Conservation (phyloP, 2,888 invertebrate species). For the Microctonus brassicae region DNA sequence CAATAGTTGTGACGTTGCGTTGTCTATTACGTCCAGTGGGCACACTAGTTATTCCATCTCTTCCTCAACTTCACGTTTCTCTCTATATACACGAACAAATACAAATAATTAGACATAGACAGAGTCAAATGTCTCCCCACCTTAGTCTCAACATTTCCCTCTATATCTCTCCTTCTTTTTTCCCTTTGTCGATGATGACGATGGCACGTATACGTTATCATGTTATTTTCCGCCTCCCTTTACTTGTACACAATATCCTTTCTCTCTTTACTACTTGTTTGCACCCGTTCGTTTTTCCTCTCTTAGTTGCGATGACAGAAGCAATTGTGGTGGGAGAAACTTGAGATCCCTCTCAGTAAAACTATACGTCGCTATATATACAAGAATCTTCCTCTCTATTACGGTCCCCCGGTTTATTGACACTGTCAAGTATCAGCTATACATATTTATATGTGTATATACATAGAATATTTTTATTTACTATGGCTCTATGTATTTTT, state of each 20-base stretch:
- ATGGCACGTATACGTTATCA: conserved; percentile 2
- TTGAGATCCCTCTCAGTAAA: not conserved
- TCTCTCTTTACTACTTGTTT: not conserved
- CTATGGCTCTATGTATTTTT: not conserved
- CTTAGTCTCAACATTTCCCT: conserved; percentile 7
- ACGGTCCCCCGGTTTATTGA: conserved; percentile 11
- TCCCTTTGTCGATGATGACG: conserved; percentile 3
- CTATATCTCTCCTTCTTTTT: not conserved
- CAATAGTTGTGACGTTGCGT: not conserved
- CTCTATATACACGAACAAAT: conserved; percentile 19
- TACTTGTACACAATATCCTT: not conserved
- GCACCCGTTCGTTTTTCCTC: conserved; percentile 23
- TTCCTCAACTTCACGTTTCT: not conserved
- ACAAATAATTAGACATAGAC: conserved; percentile 26
- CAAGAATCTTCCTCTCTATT: conserved; percentile 17
- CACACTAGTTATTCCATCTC: not conserved
- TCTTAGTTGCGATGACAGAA: conserved; percentile 41
- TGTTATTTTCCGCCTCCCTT: conserved; percentile 44
- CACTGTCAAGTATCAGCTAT: not conserved
- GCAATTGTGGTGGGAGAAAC: conserved; percentile 33
- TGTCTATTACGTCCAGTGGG: not conserved
- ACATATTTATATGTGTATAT: not conserved
- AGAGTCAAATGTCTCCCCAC: not conserved
- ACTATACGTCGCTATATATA: not conserved
- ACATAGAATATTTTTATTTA: not conserved